These are phyloP conservation scores for Amphiprion percula DNA, from an alignment of 2,113 vertebrate species.

Conservation along the genomic window DNA sequence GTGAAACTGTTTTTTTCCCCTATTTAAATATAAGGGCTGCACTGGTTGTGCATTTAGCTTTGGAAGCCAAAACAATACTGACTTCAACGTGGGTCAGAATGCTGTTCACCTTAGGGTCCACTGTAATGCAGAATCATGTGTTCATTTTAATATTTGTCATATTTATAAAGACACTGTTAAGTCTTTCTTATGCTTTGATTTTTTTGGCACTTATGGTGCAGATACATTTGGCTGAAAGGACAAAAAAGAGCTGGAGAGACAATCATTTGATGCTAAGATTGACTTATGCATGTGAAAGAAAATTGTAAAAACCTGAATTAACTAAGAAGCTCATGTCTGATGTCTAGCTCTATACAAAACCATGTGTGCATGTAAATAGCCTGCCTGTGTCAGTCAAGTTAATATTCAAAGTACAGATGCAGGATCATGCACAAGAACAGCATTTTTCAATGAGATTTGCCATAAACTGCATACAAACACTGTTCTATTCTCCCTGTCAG, in stretches of 20 bases:
- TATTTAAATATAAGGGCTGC: constrained; percentile 66
- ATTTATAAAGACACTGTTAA: neutral
- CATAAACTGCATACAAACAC: neutral
- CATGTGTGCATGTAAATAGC: neutral
- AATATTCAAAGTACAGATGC: neutral
- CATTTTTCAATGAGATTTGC: too few species aligned
- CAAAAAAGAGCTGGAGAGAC: constrained; percentile 18
- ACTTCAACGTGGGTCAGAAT: constrained; percentile 68
- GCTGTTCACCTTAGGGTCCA: constrained; percentile 44
- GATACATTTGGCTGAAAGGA: neutral
- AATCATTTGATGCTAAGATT: neutral
- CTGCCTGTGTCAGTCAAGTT: constrained; percentile 18
- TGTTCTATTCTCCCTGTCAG: constrained; percentile 23
- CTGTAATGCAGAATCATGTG: constrained; percentile 46
- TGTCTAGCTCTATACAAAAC: neutral
- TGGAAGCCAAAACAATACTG: constrained; percentile 66
- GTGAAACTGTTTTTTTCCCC: constrained; percentile 57
- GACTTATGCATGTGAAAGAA: constrained; percentile 29
- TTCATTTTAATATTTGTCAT: neutral
- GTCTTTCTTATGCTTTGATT: neutral
- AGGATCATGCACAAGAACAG: neutral
- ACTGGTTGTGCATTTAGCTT: constrained; percentile 65
- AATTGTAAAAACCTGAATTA: constrained; percentile 27
- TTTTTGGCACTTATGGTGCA: neutral
- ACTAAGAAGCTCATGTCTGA: constrained; percentile 14